Percentiles rank a stretch among this genome's conserved stretches.
Conservation (phyloP, 2,888 invertebrate species). For the Branchipolynoe longqiensis region DNA sequence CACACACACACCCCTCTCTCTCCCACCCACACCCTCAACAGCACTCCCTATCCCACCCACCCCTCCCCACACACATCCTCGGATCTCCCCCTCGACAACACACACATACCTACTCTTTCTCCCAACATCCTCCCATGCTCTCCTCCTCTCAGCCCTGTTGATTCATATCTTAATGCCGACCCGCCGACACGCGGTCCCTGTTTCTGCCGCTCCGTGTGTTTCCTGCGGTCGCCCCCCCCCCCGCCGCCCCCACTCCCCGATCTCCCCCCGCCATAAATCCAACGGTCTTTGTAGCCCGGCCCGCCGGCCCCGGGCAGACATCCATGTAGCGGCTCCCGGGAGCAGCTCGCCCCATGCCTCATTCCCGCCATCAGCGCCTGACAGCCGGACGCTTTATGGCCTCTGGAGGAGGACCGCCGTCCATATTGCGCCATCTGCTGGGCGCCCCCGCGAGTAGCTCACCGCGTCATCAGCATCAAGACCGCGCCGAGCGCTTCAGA, state of each 20-base stretch:
- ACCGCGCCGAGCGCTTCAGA: too few relatives aligned
- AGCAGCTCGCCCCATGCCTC: conserved; percentile 43
- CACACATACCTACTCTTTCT: too few relatives aligned
- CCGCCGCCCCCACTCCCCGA: neutral
- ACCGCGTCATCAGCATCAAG: too few relatives aligned
- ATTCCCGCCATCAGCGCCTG: conserved; percentile 23
- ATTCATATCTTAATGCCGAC: conserved; percentile 51
- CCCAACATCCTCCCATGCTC: too few relatives aligned
- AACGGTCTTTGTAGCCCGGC: conserved; percentile 22
- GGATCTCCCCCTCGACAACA: too few relatives aligned
- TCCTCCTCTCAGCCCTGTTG: conserved; percentile 4
- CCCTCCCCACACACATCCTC: too few relatives aligned
- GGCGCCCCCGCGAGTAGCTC: neutral
- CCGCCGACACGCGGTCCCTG: neutral
- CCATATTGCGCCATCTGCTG: neutral
- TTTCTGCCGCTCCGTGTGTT: conserved; percentile 5
- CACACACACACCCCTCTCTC: too few relatives aligned
- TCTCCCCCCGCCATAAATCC: conserved; percentile 9
- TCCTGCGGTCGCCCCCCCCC: neutral
- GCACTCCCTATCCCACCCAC: too few relatives aligned
- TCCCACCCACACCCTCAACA: too few relatives aligned
- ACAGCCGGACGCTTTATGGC: conserved; percentile 37
- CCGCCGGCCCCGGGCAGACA: conserved; percentile 16
- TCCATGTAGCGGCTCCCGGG: conserved; percentile 43
- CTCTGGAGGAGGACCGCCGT: conserved; percentile 19